These are phyloP conservation scores for Digitonthophagus gazella DNA, from an alignment of 2,888 invertebrate genomes.

Conservation along the genomic window DNA sequence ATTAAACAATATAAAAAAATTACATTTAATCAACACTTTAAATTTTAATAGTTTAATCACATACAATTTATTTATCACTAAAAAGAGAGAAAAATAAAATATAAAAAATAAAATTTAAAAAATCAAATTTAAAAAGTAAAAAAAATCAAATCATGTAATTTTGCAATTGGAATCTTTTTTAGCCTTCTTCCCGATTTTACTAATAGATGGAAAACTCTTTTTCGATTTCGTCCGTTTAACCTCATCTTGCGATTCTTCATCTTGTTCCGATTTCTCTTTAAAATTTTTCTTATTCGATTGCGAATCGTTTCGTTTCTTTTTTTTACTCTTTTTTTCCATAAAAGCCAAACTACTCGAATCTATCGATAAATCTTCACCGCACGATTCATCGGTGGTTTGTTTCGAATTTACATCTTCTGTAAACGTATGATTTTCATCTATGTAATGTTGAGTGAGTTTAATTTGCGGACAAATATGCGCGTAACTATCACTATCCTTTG, in stretches of 20 bases:
- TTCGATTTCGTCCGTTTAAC: constrained; percentile 4
- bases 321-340: neutral
- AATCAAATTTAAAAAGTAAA: too few relatives aligned
- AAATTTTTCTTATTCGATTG: neutral
- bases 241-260: neutral
- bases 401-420: neutral
- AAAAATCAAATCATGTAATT: constrained; percentile 23
- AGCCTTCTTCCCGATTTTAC: constrained; percentile 26
- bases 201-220: constrained; percentile 25
- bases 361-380: neutral
- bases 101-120: too few relatives aligned
- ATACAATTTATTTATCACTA: too few relatives aligned
- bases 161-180: constrained; percentile 26
- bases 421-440: neutral
- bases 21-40: too few relatives aligned
- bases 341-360: neutral
- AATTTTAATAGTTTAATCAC: too few relatives aligned
- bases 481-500: constrained; percentile 12
- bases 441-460: constrained; percentile 15
- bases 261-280: neutral
- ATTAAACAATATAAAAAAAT: too few relatives aligned
- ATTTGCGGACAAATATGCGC: constrained; percentile 11
- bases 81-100: too few relatives aligned
- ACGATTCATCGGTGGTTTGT: neutral
- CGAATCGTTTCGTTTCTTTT: neutral